Percentiles rank a stretch among this genome's conserved stretches.
These are phyloP conservation scores for Allygus modestus DNA, from an alignment of 2,888 invertebrate genomes.

Conservation along the genomic window DNA sequence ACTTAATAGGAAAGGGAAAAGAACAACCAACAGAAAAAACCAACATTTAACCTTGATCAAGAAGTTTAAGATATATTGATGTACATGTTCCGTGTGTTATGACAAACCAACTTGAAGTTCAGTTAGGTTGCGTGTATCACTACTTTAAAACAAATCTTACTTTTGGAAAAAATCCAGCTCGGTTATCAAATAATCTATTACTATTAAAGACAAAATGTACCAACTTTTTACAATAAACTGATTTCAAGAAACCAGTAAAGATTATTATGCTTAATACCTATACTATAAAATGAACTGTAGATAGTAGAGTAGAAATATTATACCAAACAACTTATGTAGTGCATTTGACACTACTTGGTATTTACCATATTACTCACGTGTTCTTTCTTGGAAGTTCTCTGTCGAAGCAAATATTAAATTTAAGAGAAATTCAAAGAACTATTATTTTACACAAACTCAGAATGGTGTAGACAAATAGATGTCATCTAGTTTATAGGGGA, in stretches of 20 bases:
- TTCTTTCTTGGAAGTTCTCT: conserved; percentile 22
- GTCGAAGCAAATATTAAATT: background rate
- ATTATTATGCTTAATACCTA: conserved; percentile 45
- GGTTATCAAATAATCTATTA: conserved; percentile 25
- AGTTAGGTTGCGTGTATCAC: background rate
- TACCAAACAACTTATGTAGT: conserved; percentile 31
- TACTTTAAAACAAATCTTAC: background rate
- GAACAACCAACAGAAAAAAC: background rate
- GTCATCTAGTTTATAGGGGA: too few relatives aligned
- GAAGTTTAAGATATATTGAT: background rate
- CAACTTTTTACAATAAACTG: conserved; percentile 50
- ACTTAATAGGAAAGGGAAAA: background rate
- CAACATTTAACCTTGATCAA: background rate
- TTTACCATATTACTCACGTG: background rate
- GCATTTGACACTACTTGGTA: conserved; percentile 30
- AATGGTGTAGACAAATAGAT: too few relatives aligned
- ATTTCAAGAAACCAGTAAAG: conserved; percentile 48
- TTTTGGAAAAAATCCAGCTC: conserved; percentile 28
- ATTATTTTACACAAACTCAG: too few relatives aligned
- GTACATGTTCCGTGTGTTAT: background rate
- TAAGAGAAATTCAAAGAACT: background rate
- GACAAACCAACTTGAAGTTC: background rate
- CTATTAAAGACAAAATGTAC: conserved; percentile 54
- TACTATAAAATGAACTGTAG: conserved; percentile 34
- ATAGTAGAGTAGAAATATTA: conserved; percentile 41